Evolutionary conservation across 2,113 vertebrate genomes (phyloP).

Genomic region (Rhinoptilus africanus): DNA sequence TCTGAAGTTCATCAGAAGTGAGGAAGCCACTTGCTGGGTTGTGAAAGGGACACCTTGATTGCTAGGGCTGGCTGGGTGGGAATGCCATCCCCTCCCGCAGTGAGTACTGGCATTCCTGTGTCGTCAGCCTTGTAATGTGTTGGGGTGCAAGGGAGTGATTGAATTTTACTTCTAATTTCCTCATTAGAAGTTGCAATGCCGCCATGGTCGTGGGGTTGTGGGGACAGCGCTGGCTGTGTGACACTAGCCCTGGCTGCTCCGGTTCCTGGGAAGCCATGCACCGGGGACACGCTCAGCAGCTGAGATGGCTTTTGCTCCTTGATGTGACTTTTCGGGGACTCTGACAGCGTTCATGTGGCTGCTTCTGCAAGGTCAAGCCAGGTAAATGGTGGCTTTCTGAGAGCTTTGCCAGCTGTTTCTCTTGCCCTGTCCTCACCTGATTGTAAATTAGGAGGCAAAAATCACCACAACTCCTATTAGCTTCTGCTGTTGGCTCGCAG

Average conservation of each 20-base stretch:
- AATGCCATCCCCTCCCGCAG: not conserved
- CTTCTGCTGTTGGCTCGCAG: not conserved
- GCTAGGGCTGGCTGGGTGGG: not conserved
- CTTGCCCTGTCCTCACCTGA: not conserved
- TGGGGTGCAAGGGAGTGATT: not conserved
- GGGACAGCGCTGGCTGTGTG: not conserved
- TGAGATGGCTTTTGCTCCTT: not conserved
- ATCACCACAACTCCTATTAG: not conserved
- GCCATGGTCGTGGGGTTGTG: not conserved
- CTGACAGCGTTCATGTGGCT: not conserved
- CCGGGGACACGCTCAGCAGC: not conserved
- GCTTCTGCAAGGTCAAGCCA: not conserved
- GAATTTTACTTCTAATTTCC: not conserved
- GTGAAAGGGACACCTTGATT: not conserved
- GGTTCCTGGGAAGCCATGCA: not conserved
- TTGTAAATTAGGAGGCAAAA: constrained; percentile 33
- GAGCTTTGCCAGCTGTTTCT: not conserved
- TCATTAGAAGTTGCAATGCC: not conserved
- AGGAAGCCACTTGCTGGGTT: not conserved
- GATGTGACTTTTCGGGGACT: not conserved
- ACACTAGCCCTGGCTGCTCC: not conserved
- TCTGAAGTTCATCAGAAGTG: not conserved
- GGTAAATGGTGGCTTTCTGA: not conserved
- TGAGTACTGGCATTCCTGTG: rapidly evolving
- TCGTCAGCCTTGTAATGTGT: not conserved